A percentile compares a stretch with the other conserved stretches of the same genome.
Conservation (phyloP, 1,140 invertebrate genomes). For the Micrasema minimum region DNA sequence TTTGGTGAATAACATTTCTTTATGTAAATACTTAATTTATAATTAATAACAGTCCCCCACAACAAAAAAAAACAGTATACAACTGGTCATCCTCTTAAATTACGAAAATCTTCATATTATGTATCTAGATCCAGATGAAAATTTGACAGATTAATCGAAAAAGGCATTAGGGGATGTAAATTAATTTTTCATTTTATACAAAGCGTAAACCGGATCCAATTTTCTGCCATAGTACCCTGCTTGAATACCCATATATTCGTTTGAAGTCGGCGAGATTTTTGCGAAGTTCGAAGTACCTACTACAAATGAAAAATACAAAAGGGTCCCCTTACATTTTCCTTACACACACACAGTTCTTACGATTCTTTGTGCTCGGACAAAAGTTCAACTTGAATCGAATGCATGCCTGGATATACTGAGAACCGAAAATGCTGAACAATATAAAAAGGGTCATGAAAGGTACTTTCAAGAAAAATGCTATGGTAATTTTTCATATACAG, state of each 20-base stretch:
- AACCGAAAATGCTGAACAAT: constrained; percentile 22
- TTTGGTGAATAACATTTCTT: too few relatives aligned
- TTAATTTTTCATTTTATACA: constrained; percentile 17
- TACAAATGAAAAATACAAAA: constrained; percentile 43
- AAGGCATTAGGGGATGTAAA: too few relatives aligned
- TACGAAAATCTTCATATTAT: too few relatives aligned
- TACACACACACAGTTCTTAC: constrained; percentile 22
- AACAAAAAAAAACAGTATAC: too few relatives aligned
- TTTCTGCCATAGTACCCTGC: constrained; percentile 26
- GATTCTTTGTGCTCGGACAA: constrained; percentile 40
- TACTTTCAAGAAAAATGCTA: too few relatives aligned
- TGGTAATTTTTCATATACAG: too few relatives aligned
- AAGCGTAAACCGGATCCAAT: constrained; percentile 26
- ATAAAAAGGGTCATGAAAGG: constrained; percentile 21
- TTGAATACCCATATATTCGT: constrained; percentile 31
- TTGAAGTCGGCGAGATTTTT: constrained; percentile 42
- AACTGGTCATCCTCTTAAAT: too few relatives aligned
- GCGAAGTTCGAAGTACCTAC: constrained; percentile 29
- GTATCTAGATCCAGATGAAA: too few relatives aligned
- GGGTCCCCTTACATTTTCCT: constrained; percentile 37
- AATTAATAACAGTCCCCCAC: too few relatives aligned
- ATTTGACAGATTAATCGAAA: too few relatives aligned
- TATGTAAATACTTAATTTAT: too few relatives aligned
- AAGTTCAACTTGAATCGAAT: constrained; percentile 30
- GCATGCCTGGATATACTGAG: constrained; percentile 14